These are phyloP conservation scores for Nibea coibor DNA, from an alignment of 2,113 vertebrate species.

Conservation along the genomic window DNA sequence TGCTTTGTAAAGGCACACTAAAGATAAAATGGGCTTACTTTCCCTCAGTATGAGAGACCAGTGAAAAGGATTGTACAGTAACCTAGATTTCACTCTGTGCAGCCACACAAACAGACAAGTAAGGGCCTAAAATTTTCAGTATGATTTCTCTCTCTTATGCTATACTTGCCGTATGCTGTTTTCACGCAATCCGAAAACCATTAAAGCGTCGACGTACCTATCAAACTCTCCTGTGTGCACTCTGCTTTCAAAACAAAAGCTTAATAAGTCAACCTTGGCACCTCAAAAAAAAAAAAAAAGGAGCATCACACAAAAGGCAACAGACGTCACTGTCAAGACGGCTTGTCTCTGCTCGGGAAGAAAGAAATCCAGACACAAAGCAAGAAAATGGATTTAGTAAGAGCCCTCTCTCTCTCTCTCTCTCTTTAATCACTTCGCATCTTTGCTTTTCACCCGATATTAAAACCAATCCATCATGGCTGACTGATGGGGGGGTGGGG, in stretches of 20 bases:
- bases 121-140: fast-evolving
- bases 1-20: background rate
- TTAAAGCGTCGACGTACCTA: slow-evolving; percentile 11
- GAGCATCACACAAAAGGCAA: background rate
- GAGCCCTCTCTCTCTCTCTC: slow-evolving; percentile 6
- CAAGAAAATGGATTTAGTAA: slow-evolving; percentile 24
- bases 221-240: background rate
- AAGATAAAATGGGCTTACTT: background rate
- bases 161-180: background rate
- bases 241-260: slow-evolving; percentile 41
- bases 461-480: slow-evolving; percentile 84
- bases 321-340: slow-evolving; percentile 1
- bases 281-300: slow-evolving; percentile 31
- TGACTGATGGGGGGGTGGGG: slow-evolving; percentile 41
- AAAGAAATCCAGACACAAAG: slow-evolving; percentile 33
- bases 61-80: background rate
- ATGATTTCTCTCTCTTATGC: background rate
- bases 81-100: background rate
- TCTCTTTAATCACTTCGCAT: slow-evolving; percentile 63
- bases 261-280: slow-evolving; percentile 6
- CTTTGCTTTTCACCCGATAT: slow-evolving; percentile 76
- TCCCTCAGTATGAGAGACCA: background rate
- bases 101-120: background rate
- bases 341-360: slow-evolving; percentile 15
- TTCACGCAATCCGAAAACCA: background rate